Conservation (phyloP, 2,888 invertebrate genomes). For the Lasioglossum oenotherae region DNA sequence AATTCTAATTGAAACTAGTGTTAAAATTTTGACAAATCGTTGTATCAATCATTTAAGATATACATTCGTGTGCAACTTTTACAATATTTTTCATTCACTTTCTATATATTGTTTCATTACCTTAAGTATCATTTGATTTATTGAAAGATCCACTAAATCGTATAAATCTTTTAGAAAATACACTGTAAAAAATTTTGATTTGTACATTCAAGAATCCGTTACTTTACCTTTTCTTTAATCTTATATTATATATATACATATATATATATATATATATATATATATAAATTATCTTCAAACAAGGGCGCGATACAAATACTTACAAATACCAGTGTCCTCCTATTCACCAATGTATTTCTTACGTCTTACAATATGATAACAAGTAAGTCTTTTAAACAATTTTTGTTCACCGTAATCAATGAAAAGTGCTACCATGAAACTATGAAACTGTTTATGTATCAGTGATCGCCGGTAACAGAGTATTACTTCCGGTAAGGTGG, state of each 20-base stretch:
- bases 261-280: not conserved
- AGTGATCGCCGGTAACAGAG: not conserved
- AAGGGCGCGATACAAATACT: slow-evolving; percentile 17
- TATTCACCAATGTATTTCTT: slow-evolving; percentile 35
- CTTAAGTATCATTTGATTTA: not conserved
- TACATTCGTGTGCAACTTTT: not conserved
- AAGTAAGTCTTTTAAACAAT: slow-evolving; percentile 11
- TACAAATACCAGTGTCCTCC: slow-evolving; percentile 21
- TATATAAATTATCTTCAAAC: not conserved
- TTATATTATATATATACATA: not conserved
- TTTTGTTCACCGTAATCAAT: not conserved
- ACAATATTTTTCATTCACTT: not conserved
- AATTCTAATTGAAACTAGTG: not conserved
- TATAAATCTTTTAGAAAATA: slow-evolving; percentile 16
- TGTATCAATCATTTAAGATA: not conserved
- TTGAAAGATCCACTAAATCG: not conserved
- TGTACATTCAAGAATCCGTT: not conserved
- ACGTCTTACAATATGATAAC: slow-evolving; percentile 23
- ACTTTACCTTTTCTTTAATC: not conserved
- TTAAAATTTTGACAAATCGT: not conserved
- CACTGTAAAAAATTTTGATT: not conserved
- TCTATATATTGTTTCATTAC: not conserved
- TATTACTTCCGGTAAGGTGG: not conserved
- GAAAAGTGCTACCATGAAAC: not conserved
- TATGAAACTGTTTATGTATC: not conserved